Evolutionary conservation across 2,888 invertebrate genomes (phyloP).

Genomic region (Stenotaenia linearis): DNA sequence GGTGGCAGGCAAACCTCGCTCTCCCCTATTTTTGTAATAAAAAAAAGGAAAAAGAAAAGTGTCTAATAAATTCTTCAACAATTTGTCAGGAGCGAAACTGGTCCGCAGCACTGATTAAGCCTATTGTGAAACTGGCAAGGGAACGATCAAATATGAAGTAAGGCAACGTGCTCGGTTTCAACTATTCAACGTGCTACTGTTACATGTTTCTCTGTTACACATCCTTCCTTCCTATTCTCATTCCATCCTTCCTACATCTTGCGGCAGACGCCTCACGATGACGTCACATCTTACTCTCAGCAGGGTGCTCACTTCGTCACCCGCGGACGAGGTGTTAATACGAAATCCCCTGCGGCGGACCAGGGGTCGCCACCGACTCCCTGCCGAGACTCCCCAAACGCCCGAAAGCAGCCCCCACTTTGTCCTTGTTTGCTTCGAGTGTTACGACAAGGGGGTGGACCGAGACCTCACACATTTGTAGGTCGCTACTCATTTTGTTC

Average conservation of each 20-base stretch:
- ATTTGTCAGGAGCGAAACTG: constrained; percentile 24
- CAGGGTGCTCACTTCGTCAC: constrained; percentile 26
- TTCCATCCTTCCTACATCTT: not conserved
- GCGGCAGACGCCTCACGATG: not conserved
- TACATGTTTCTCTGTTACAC: not conserved
- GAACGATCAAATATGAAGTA: not conserved
- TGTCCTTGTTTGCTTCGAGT: constrained; percentile 19
- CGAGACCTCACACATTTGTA: constrained; percentile 18
- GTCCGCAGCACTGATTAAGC: not conserved
- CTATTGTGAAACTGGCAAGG: not conserved
- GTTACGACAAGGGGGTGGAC: constrained; percentile 15
- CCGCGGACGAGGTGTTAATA: constrained; percentile 26
- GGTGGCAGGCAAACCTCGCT: constrained; percentile 14
- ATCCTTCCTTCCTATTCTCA: not conserved
- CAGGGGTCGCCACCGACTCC: constrained; percentile 17
- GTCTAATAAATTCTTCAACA: constrained; percentile 27
- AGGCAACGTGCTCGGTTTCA: not conserved
- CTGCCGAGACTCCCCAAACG: constrained; percentile 17
- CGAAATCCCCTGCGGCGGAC: constrained; percentile 24
- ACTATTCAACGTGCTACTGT: not conserved
- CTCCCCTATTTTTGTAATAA: constrained; percentile 21
- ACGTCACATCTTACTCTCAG: not conserved
- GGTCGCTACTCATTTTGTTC: not conserved
- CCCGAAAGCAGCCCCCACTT: constrained; percentile 8
- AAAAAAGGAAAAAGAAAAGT: not conserved